Evolutionary conservation across 2,113 vertebrate species (phyloP), one percentile per base, ranked within the genome.

Genomic region (Ctenodactylus gundi): DNA sequence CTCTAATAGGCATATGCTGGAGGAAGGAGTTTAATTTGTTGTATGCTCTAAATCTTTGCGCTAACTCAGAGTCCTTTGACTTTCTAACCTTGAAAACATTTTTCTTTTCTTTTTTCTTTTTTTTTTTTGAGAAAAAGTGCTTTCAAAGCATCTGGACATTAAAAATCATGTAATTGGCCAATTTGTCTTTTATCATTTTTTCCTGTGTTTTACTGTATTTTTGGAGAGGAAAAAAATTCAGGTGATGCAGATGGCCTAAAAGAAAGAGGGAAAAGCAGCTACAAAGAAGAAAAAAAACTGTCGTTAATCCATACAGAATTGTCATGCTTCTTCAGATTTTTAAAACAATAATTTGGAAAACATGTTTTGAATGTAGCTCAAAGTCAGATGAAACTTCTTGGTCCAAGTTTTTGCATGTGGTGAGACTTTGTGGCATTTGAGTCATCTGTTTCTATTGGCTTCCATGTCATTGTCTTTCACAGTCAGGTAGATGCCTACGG

Each of bases 41-140:
- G 83, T 95, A 97, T 27, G 25, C 87, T 98, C 97, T 98, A 98
- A 98, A 97, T 98, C 96, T 97, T 97, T 97, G 96, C 97, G 97
- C 95, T 98, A 87, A 95, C 80, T 88, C 89, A 81, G 93, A 90
- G 96, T 98, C 89, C 77, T 96, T 91, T 95, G 94, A 95, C 58
- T 55, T 82, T 46, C 91, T 75, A 94, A 94, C 92, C 97, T 98
- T 98, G 96, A 98, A 97, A 98, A 96, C 91, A 93, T 95, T n/a
- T n/a, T n/a, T n/a, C n/a, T n/a, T n/a, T n/a, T n/a, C n/a, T n/a
- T n/a, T n/a, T n/a, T n/a, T n/a, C n/a, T n/a, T n/a, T n/a, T n/a
- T n/a, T n/a, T n/a, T n/a, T n/a, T 97, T 97, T 70, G 27, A 95
- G 90, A 92, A 97, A 72, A 98, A 90, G 77, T 82, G 93, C 96